phyloP scores from a whole-genome alignment of 2,113 vertebrate genomes.

The Gallinago media region DNA sequence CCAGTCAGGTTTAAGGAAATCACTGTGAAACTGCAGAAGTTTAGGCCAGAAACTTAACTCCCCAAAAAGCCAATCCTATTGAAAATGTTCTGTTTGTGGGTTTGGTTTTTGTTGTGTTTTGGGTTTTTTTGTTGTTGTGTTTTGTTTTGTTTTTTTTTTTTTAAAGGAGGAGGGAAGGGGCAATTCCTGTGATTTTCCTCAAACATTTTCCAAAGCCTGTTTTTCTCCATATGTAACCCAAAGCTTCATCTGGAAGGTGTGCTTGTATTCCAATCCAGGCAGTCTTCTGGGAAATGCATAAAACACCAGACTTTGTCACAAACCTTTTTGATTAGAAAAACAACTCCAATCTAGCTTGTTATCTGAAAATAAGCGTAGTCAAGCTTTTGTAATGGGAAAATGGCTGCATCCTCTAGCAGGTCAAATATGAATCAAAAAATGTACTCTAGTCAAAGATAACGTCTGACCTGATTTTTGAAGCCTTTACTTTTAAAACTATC shows the following conservation, averaged over 20 bases:
- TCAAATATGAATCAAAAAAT: background rate
- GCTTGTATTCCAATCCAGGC: background rate
- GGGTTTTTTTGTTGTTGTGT: no score
- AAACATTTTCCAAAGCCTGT: background rate
- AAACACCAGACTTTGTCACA: background rate
- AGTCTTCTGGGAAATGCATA: background rate
- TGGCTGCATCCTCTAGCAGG: background rate
- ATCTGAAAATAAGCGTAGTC: background rate
- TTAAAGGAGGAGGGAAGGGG: rapidly evolving
- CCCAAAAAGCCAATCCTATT: background rate
- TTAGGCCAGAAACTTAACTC: background rate
- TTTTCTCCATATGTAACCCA: background rate
- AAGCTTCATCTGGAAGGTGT: background rate
- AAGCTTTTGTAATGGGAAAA: background rate
- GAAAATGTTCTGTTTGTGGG: background rate
- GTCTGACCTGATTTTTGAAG: background rate
- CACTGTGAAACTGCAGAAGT: background rate
- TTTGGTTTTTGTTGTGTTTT: background rate
- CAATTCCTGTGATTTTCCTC: background rate
- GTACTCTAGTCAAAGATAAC: background rate
- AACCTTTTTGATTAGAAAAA: background rate
- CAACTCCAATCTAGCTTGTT: background rate
- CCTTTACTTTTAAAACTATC: constrained; percentile 12
- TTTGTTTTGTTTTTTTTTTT: no score
- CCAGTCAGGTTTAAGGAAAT: background rate